Evolutionary conservation across 2,113 vertebrate species (phyloP).

Genomic region (Oncorhynchus mykiss): DNA sequence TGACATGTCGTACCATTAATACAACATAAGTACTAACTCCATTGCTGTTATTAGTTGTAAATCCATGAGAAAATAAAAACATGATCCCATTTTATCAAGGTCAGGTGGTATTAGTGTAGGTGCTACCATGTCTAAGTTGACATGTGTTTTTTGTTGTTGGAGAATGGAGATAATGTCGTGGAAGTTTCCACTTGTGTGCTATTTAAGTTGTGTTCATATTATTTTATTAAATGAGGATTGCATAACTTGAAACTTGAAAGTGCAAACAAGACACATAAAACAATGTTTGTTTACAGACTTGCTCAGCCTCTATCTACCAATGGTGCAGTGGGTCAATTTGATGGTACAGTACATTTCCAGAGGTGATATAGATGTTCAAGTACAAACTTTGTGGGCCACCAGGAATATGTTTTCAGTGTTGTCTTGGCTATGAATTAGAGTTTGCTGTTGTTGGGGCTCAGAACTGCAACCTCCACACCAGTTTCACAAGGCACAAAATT

Average conservation of each 20-base stretch:
- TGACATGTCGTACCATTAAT: background rate
- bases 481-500: background rate
- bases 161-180: background rate
- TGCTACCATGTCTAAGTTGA: background rate
- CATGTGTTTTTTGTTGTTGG: slow-evolving; percentile 1
- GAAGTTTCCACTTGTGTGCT: slow-evolving; percentile 17
- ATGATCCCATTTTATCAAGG: too few relatives aligned
- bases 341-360: background rate
- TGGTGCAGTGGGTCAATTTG: background rate
- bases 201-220: slow-evolving; percentile 19
- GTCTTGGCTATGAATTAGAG: background rate
- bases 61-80: too few relatives aligned
- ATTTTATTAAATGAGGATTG: slow-evolving; percentile 20
- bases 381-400: too few relatives aligned
- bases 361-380: background rate
- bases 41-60: too few relatives aligned
- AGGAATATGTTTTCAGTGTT: background rate
- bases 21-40: too few relatives aligned
- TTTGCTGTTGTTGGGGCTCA: background rate
- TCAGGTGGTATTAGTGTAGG: background rate
- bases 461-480: slow-evolving; percentile 2
- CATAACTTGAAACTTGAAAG: slow-evolving; percentile 47
- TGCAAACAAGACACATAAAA: slow-evolving; percentile 38
- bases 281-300: slow-evolving; percentile 23
- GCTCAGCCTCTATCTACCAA: slow-evolving; percentile 1